Conservation (phyloP, 2,888 invertebrate species). For the Brassicogethes aeneus region DNA sequence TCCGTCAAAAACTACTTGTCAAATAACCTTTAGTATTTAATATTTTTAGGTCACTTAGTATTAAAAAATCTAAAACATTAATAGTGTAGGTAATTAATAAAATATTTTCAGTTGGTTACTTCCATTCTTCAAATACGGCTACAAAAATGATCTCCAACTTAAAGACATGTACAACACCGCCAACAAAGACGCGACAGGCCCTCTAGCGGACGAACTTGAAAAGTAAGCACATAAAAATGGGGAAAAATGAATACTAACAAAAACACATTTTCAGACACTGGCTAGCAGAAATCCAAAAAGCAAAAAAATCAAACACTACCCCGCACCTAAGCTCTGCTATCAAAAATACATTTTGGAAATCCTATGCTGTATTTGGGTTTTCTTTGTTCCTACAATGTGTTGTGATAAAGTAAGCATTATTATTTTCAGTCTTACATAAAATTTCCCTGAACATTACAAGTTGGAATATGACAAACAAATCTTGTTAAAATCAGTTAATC, state of each 20-base stretch:
- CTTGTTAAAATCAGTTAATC: too few species aligned
- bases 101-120: conserved; percentile 57
- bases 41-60: too few species aligned
- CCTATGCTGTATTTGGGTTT: conserved; percentile 52
- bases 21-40: too few species aligned
- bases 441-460: too few species aligned
- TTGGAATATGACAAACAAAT: too few species aligned
- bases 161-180: conserved; percentile 59
- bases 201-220: conserved; percentile 57
- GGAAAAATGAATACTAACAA: conserved; percentile 3
- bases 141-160: conserved; percentile 51
- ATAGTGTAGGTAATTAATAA: too few species aligned
- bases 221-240: conserved; percentile 35
- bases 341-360: conserved; percentile 50
- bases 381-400: conserved; percentile 49
- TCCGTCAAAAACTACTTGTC: too few species aligned
- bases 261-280: conserved; percentile 43
- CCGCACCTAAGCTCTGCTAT: conserved; percentile 55
- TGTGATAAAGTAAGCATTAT: conserved; percentile 46
- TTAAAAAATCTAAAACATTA: too few species aligned
- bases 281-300: conserved; percentile 47
- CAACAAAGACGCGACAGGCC: conserved; percentile 52
- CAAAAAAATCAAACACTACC: conserved; percentile 42
- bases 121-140: conserved; percentile 55
- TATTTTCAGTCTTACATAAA: too few species aligned